Evolutionary conservation across 2,797 vertebrate species (phyloP).

Genomic region (Mycteria americana): DNA sequence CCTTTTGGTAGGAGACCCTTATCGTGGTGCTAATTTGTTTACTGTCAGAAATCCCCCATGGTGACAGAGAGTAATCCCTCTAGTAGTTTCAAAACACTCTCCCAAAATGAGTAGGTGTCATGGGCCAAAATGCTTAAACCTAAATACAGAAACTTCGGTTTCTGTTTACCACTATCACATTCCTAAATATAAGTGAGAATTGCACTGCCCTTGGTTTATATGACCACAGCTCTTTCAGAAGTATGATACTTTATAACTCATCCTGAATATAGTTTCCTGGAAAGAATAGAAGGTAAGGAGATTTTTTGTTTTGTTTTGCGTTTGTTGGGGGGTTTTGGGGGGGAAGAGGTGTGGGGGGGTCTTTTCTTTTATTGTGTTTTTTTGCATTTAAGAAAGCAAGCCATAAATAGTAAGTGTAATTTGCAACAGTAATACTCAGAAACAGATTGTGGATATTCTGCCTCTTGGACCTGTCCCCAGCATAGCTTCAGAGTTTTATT

Average conservation of each 20-base stretch:
- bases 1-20: background rate
- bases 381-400: background rate
- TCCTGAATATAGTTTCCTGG: background rate
- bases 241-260: background rate
- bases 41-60: background rate
- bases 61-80: background rate
- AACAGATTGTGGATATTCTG: background rate
- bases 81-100: background rate
- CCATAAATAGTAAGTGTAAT: background rate
- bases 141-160: background rate
- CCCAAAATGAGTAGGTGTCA: background rate
- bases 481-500: background rate
- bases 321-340: rapidly evolving
- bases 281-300: background rate
- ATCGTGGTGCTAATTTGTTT: background rate
- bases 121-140: background rate
- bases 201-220: background rate
- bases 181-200: background rate
- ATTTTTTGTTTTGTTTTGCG: rapidly evolving
- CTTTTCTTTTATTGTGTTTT: background rate
- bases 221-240: background rate
- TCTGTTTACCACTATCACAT: background rate
- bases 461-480: background rate
- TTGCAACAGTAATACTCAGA: background rate
- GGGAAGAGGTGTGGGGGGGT: rapidly evolving